Evolutionary conservation across 2,113 vertebrate genomes (phyloP), one percentile per base, ranked within the genome.

Genomic region (Pelodiscus sinensis): DNA sequence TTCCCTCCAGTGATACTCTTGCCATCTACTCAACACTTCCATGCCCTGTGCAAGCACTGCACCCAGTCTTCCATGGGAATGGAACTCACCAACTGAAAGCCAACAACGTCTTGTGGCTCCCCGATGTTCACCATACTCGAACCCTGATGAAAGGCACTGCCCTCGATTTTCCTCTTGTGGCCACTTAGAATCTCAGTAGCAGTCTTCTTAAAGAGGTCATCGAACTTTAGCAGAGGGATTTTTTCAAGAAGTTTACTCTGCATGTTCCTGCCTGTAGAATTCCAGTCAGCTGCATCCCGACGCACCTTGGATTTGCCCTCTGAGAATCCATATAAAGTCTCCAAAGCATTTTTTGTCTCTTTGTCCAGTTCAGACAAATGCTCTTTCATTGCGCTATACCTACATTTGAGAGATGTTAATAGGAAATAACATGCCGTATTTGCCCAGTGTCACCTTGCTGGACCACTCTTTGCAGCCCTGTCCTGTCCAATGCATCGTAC

Each of bases 81-180:
- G 58, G 7, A 27, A 96, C 98, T 98, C 79, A 98, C 98, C 98
- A 98, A 88, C 11, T 97, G 98, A 82, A 98, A 98, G 75, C 98
- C 98, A 3, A 98, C 98, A 77, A 98, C 86, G 68, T 98, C 94
- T 15, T 97, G 96, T 7, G 97, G 97, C 54, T 97, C 95, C 0
- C 97, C 97, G 0, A 97, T 90, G 6, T 97, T 98, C 79, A 98
- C 93, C 9, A 98, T 96, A 13, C 97, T 96, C 0, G 98, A 97
- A 9, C 97, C 96, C 73, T 97, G 97, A 65, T 98, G 96, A 24
- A 98, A 95, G 85, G 98, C 94, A 0, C 62, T 97, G 21, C 96
- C 97, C 0, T 92, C 97, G 27, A 98, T 96, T 84, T 95, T 97
- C 79, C 97, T 96, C 94, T 97, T 98, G 75, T 83, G 94, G 15